These are phyloP conservation scores for Chlorops oryzae DNA, from an alignment of 1,140 invertebrate genomes.

Conservation along the genomic window DNA sequence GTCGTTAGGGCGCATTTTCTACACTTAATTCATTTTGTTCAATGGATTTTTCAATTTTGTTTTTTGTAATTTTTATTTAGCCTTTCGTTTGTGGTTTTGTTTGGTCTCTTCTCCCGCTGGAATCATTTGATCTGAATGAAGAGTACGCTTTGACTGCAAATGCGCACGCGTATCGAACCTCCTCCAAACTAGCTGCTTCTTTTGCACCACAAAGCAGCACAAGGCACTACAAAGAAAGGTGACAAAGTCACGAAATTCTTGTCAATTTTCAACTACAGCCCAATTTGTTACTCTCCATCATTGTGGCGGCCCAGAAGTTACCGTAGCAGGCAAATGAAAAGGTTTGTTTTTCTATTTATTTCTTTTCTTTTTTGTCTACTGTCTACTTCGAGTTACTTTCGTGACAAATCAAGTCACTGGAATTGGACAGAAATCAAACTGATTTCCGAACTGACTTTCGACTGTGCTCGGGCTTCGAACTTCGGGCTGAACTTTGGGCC, in stretches of 20 bases:
- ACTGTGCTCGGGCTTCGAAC: too few relatives aligned
- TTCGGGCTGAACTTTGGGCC: too few relatives aligned
- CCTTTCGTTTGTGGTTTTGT: neutral
- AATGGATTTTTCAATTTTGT: neutral
- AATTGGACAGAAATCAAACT: constrained; percentile 45
- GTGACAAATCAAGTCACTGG: constrained; percentile 48
- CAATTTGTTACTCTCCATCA: constrained; percentile 46
- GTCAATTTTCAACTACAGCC: constrained; percentile 49
- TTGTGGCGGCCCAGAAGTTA: too few relatives aligned
- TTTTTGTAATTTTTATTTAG: neutral
- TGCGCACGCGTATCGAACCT: too few relatives aligned
- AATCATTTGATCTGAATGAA: too few relatives aligned
- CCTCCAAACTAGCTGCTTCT: too few relatives aligned
- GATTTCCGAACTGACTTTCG: too few relatives aligned
- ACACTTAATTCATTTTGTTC: too few relatives aligned
- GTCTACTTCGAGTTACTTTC: constrained; percentile 21
- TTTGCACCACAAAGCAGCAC: too few relatives aligned
- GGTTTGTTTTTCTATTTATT: constrained; percentile 6
- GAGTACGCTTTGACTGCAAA: too few relatives aligned
- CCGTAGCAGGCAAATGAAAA: too few relatives aligned
- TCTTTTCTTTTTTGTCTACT: neutral
- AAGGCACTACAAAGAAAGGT: constrained; percentile 47
- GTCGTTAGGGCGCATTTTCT: too few relatives aligned
- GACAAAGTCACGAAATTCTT: constrained; percentile 49
- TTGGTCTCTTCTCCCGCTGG: neutral